Percentiles rank a stretch among this genome's conserved stretches.
These are phyloP conservation scores for Latheticus oryzae DNA, from an alignment of 2,888 invertebrate species.

Conservation along the genomic window DNA sequence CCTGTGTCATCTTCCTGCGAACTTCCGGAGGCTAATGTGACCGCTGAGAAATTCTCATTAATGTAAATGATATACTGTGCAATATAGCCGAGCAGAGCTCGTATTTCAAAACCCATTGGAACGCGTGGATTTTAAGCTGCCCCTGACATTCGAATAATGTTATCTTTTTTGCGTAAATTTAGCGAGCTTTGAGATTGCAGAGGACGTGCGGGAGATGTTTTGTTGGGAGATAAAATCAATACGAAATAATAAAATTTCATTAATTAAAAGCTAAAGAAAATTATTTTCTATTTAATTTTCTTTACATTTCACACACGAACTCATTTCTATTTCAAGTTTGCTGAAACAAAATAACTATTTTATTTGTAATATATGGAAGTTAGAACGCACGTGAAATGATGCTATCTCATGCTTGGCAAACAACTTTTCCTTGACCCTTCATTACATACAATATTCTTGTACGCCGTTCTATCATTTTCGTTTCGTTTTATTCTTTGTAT, in stretches of 20 bases:
- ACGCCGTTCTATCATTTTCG: neutral
- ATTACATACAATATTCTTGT: neutral
- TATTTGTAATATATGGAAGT: too few species aligned
- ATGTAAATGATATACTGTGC: constrained; percentile 60
- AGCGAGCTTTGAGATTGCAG: constrained; percentile 12
- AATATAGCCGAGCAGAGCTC: constrained; percentile 51
- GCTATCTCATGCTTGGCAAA: too few species aligned
- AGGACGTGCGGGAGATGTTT: neutral
- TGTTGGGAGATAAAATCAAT: too few species aligned
- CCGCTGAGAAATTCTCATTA: constrained; percentile 60
- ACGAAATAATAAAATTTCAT: too few species aligned
- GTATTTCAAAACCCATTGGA: constrained; percentile 53
- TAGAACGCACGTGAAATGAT: too few species aligned
- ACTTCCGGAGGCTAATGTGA: constrained; percentile 57
- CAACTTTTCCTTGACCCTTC: too few species aligned
- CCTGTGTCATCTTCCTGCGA: constrained; percentile 54
- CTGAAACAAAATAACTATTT: too few species aligned
- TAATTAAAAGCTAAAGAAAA: too few species aligned
- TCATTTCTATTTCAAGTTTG: too few species aligned
- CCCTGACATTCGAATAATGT: constrained; percentile 39
- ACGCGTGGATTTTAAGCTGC: constrained; percentile 40
- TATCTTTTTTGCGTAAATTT: constrained; percentile 27
- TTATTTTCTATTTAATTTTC: too few species aligned
- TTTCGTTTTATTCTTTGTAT: neutral
- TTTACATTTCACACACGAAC: too few species aligned